A percentile compares a stretch with the other conserved stretches of the same genome.
Evolutionary conservation across 2,113 vertebrate genomes (phyloP).

Genomic region (Acrocephalus arundinaceus): DNA sequence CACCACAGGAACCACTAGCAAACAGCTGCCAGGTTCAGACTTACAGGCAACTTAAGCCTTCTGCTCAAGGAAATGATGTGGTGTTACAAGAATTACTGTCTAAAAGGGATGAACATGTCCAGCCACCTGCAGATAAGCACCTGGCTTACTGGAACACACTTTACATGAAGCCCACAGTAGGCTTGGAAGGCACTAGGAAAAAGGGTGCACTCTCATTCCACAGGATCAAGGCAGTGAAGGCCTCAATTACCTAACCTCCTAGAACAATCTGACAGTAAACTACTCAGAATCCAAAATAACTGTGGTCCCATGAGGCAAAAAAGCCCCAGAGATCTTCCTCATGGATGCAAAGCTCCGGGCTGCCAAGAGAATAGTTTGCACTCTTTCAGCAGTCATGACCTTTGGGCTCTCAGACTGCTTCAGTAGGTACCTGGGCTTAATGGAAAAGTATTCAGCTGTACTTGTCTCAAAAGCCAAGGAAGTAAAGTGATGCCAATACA

Average conservation of each 20-base stretch:
- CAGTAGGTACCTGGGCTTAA: background rate
- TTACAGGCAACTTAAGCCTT: background rate
- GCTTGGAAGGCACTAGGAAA: background rate
- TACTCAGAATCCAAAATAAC: background rate
- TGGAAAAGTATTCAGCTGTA: background rate
- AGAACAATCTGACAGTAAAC: background rate
- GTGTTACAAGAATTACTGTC: background rate
- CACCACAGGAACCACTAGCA: background rate
- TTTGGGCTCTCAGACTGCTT: background rate
- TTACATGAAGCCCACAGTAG: background rate
- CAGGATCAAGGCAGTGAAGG: background rate
- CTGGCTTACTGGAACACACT: background rate
- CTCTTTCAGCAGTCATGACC: background rate
- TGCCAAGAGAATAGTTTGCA: background rate
- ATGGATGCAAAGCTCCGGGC: background rate
- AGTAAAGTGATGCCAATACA: background rate
- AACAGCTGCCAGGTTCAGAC: background rate
- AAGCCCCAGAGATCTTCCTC: background rate
- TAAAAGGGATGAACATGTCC: background rate
- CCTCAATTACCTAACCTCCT: background rate
- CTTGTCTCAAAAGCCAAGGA: background rate
- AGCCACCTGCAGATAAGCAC: background rate
- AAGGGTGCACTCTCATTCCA: background rate
- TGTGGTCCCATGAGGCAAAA: background rate
- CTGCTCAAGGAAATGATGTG: fast-evolving